Conservation (phyloP, 2,113 vertebrate species). For the Halcyon malimbica region DNA sequence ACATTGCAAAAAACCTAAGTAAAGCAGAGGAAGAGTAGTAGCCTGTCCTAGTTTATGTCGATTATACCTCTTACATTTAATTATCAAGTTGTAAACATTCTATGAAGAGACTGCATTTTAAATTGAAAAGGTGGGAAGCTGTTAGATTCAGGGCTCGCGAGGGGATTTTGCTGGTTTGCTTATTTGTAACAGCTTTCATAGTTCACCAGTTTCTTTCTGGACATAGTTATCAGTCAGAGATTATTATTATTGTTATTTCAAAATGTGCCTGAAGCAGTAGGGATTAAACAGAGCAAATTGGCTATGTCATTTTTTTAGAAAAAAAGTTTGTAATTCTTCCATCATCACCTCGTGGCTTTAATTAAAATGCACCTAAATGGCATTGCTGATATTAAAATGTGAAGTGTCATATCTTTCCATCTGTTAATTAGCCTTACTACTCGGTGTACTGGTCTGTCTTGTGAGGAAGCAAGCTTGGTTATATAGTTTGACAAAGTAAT, state of each 20-base stretch:
- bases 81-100: background rate
- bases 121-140: background rate
- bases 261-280: background rate
- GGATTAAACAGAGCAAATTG: background rate
- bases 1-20: background rate
- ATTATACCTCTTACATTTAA: background rate
- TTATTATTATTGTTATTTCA: background rate
- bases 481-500: background rate
- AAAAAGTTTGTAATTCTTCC: background rate
- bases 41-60: background rate
- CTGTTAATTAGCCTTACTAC: background rate
- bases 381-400: background rate
- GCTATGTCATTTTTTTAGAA: background rate
- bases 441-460: background rate
- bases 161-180: background rate
- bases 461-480: background rate
- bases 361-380: background rate
- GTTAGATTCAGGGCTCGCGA: background rate
- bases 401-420: background rate
- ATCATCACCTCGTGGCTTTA: background rate
- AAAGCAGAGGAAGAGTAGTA: background rate
- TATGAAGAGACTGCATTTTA: background rate
- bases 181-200: background rate
- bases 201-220: background rate
- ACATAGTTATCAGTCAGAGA: background rate